Base-by-base conservation (phyloP, 2,113 vertebrate species). In the Pelobates fuscus region DNA sequence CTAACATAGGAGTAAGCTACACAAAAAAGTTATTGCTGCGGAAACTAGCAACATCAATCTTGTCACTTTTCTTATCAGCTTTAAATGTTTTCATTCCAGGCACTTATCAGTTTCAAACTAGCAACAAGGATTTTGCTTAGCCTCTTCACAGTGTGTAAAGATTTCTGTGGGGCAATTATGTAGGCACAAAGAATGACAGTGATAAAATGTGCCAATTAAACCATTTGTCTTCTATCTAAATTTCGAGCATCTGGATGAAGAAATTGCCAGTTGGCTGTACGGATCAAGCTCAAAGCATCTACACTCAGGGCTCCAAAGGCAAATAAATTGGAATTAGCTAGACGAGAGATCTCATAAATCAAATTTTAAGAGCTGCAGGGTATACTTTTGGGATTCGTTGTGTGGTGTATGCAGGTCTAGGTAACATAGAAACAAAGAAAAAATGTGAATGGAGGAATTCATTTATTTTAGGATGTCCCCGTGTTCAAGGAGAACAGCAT, bases 251-350 rank as follows among this genome's bases (percentile, higher is more conserved):
- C 77, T 67, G 70, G 68, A 70, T 77, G 70, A 71, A 75, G 78
- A 81, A 82, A 78, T 78, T 77, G 79, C 75, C 78, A 78, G 41
- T 80, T 65, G 55, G 49, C 78, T 74, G 71, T 71, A 46, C 55
- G 49, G 54, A 44, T 80, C 76, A 41, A 60, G 49, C 20, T 62
- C 71, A 82, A 76, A 46, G 70, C 59, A 67, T 70, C 79, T 72
- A 78, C 75, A 81, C 43, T 82, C 78, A 74, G 59, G 78, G 77
- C 74, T 73, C 67, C 6, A 2, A 80, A 67, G 67, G 60, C 78
- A 84, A 73, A 83, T 59, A 23, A 66, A 86, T 57, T 84, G 71
- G 81, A 85, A 84, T 84, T 80, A 84, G 79, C 66, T 74, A 67
- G 67, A 60, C 80, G 81, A 82, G 82, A 82, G 78, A 72, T 69